These are phyloP conservation scores for Sitta europaea DNA, from an alignment of 2,113 vertebrate genomes.

Conservation along the genomic window DNA sequence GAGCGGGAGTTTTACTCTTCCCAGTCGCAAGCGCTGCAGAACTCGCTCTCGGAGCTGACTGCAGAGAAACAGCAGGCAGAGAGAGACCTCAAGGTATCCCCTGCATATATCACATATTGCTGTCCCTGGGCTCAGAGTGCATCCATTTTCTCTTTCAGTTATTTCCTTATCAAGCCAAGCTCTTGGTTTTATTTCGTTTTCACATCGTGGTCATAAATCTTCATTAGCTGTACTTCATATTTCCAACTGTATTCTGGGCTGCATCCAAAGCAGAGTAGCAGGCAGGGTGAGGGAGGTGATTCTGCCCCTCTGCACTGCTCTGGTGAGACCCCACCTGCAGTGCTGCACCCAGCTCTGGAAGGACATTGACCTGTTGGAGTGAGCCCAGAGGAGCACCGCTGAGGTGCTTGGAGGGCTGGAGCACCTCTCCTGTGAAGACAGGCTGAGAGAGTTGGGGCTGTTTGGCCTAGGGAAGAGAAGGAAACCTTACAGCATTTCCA, in stretches of 20 bases:
- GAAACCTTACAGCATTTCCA: background rate
- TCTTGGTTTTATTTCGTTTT: background rate
- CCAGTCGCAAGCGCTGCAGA: conserved; percentile 86
- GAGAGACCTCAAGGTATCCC: conserved; percentile 90
- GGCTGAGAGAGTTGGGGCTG: background rate
- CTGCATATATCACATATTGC: background rate
- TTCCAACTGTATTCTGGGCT: background rate
- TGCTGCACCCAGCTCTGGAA: background rate
- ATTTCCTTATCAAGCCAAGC: background rate
- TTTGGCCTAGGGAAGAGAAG: background rate
- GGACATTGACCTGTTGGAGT: fast-evolving
- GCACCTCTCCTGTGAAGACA: background rate
- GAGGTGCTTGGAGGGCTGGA: background rate
- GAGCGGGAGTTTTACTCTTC: conserved; percentile 90
- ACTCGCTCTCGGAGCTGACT: conserved; percentile 87
- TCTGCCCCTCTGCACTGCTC: background rate
- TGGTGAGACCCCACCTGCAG: background rate
- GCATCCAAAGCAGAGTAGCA: background rate
- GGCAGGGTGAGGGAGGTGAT: background rate
- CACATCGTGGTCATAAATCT: background rate
- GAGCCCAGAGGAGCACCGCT: background rate
- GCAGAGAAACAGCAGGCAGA: conserved; percentile 91
- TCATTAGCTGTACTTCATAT: background rate
- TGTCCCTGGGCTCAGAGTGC: background rate
- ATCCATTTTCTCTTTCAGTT: background rate